Evolutionary conservation across 1,140 invertebrate genomes (phyloP).

Genomic region (Brachionus calyciflorus): DNA sequence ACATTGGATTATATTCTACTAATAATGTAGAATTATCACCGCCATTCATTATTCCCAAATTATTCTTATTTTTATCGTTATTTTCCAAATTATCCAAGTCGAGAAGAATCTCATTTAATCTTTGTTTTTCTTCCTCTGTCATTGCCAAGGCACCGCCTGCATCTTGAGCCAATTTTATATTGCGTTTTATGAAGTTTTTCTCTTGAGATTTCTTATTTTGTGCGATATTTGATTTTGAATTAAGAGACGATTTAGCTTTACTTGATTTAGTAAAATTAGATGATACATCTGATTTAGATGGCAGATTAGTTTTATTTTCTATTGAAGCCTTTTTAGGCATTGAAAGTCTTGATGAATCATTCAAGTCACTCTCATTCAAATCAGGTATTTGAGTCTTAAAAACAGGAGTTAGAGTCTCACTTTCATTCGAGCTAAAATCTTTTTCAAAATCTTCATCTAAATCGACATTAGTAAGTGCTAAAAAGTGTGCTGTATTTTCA

Average conservation of each 20-base stretch:
- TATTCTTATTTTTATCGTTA: neutral
- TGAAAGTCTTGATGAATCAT: neutral
- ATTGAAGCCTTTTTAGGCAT: neutral
- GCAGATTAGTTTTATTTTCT: neutral
- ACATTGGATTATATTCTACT: conserved; percentile 23
- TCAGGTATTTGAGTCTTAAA: conserved; percentile 45
- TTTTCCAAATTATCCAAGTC: conserved; percentile 18
- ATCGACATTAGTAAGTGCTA: conserved; percentile 21
- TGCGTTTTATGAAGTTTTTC: conserved; percentile 44
- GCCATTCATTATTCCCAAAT: neutral
- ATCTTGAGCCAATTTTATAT: conserved; percentile 43
- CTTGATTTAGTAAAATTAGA: conserved; percentile 17
- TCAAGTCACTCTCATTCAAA: conserved; percentile 15
- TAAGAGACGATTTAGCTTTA: conserved; percentile 14
- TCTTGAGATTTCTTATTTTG: neutral
- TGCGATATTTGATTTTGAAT: neutral
- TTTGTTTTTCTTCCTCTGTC: conserved; percentile 46
- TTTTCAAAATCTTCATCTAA: neutral
- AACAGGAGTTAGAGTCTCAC: neutral
- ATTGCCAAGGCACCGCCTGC: conserved; percentile 28
- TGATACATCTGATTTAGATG: neutral
- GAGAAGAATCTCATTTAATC: conserved; percentile 30
- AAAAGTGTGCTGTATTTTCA: conserved; percentile 32
- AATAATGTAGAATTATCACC: neutral
- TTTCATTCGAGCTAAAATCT: neutral